phyloP scores from a whole-genome alignment of 2,888 invertebrate species.

The Lithophane socia region DNA sequence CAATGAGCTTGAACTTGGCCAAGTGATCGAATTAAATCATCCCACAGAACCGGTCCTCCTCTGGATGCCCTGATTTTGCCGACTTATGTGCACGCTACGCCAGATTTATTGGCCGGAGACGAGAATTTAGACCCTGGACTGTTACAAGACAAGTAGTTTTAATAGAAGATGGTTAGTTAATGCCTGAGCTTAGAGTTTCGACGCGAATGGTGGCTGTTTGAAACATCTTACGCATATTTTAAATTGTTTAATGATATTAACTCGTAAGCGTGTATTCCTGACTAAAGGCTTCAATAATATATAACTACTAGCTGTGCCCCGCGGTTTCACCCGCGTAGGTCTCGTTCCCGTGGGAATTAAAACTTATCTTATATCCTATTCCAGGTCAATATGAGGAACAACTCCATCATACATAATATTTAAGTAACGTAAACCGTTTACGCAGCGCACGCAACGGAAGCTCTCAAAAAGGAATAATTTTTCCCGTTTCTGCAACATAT shows the following conservation, averaged over 20 bases:
- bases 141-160: slow-evolving; percentile 50
- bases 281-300: too few relatives aligned
- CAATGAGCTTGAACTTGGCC: slow-evolving; percentile 69
- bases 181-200: slow-evolving; percentile 8
- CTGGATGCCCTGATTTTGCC: slow-evolving; percentile 64
- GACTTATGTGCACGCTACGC: slow-evolving; percentile 56
- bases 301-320: too few relatives aligned
- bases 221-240: slow-evolving; percentile 19
- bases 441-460: too few relatives aligned
- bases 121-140: slow-evolving; percentile 56
- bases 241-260: not conserved
- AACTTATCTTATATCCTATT: too few relatives aligned
- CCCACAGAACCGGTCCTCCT: slow-evolving; percentile 57
- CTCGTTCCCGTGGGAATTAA: too few relatives aligned
- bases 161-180: slow-evolving; percentile 42
- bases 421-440: too few relatives aligned
- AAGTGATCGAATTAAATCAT: slow-evolving; percentile 68
- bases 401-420: too few relatives aligned
- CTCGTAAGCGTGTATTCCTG: too few relatives aligned
- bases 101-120: slow-evolving; percentile 52
- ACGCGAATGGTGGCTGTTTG: slow-evolving; percentile 19
- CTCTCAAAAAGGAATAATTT: too few relatives aligned
- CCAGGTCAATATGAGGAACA: too few relatives aligned
- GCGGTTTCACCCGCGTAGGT: too few relatives aligned
- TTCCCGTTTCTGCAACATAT: too few relatives aligned